Evolutionary conservation across 1,140 invertebrate genomes (phyloP), one percentile per base, ranked within the genome.

Genomic region (Drosophila serrata): DNA sequence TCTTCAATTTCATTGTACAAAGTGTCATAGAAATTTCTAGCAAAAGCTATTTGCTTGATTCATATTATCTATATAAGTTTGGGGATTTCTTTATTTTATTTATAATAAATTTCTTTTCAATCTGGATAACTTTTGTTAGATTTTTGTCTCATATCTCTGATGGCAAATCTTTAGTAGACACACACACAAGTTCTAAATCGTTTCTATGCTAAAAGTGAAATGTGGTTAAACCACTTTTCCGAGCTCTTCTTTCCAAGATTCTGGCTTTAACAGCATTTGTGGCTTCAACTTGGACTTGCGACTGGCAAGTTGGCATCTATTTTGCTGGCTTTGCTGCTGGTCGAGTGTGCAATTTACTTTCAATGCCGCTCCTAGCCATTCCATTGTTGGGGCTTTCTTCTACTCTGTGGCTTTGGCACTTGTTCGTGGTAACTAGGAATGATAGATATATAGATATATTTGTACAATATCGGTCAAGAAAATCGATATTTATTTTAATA

Each of bases 151-250:
- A 6, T 9, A 22, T 63, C 33, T n/a, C 19, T 15, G 65, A 70
- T 58, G 33, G 65, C 64, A 35, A 43, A 56, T 42, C 73, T 35
- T 19, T 5, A 35, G 49, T 12, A 53, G 42, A 43, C 57, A 45
- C 59, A 80, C 59, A 80, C 76, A 78, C 80, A 88, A 76, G 85
- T 87, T 87, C 84, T 87, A 80, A 87, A 78, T 78, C 79, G 87
- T 87, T 87, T 87, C 85, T 87, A 88, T 87, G 84, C 85, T 87
- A 87, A 87, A 87, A 87, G 84, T 87, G 84, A 87, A 87, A 87
- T 87, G 84, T 87, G 68, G 68, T 69, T 65, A 88, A 87, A 77
- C 84, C 61, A 76, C 85, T 87, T 87, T 78, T 78, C 75, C 74
- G 27, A 63, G 59, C 72, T 58, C 49, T 51, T 61, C 49, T 51